phyloP scores from a whole-genome alignment of 2,888 invertebrate species.

The Cecidostiba fungosa region DNA sequence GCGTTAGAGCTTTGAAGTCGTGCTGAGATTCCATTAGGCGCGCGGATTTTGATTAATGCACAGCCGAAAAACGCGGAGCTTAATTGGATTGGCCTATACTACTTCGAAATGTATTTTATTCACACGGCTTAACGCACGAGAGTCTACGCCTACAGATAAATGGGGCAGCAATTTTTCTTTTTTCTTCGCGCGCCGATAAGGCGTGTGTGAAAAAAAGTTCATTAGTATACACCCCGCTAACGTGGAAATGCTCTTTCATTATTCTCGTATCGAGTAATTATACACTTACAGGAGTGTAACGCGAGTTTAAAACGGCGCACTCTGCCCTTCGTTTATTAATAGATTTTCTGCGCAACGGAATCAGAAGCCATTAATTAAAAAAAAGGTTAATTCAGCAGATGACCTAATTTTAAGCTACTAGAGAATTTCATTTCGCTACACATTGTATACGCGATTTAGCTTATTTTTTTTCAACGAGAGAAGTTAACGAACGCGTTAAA shows the following conservation, averaged over 20 bases:
- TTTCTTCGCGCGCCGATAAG: background rate
- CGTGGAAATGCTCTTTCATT: conserved; percentile 16
- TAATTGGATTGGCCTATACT: background rate
- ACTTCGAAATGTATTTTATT: background rate
- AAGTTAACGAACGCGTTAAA: background rate
- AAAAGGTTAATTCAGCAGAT: background rate
- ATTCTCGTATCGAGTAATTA: conserved; percentile 16
- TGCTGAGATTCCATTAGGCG: background rate
- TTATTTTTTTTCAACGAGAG: background rate
- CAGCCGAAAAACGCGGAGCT: background rate
- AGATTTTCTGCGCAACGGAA: conserved; percentile 23
- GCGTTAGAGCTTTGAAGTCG: background rate
- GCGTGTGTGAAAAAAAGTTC: background rate
- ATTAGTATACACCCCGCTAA: background rate
- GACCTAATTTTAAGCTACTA: conserved; percentile 13
- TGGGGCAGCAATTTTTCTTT: background rate
- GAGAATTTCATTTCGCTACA: background rate
- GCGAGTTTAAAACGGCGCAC: background rate
- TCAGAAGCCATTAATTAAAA: background rate
- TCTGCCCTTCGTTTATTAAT: conserved; percentile 29
- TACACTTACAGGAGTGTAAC: background rate
- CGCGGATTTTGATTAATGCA: background rate
- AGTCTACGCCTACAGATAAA: background rate
- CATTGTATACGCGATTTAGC: background rate
- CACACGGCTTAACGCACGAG: background rate